Evolutionary conservation across 2,113 vertebrate genomes (phyloP), one percentile per base, ranked within the genome.

Genomic region (Orcinus orca): DNA sequence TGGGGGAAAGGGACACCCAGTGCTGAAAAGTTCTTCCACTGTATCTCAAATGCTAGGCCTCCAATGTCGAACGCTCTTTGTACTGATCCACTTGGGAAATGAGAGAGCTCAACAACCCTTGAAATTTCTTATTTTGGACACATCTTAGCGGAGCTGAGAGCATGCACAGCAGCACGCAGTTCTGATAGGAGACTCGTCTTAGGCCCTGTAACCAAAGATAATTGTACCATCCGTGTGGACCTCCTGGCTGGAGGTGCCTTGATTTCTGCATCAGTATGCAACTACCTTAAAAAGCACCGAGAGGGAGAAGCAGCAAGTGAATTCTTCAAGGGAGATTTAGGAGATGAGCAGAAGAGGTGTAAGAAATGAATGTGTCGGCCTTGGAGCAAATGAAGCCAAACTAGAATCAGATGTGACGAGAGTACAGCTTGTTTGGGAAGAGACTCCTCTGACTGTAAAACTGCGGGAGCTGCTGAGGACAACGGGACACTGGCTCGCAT

Each of bases 51-150:
- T 97, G 95, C 47, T 70, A 93, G 95, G 96, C 60, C 58, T 95
- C 95, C 47, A 50, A 14, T 76, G 93, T 86, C 94, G 92, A 96
- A 96, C 93, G 92, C 92, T 85, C 96, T 77, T 98, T 97, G 89
- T 95, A 81, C 96, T 93, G 94, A 97, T 97, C 60, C 90, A 86
- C 68, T 41, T 95, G 60, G 93, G 89, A 98, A 98, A 96, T 68
- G 88, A 88, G 8, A 2, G 73, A 55, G 83, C 47, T 96, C 92
- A 94, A 82, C 14, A 95, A 93, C 87, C 95, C 96, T 98, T 96
- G 97, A 97, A 97, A 97, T 95, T 90, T 98, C 97, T 98, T 88
- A 94, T 96, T 98, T 44, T 91, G 84, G 90, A 71, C 0, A 0
- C 93, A 58, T 44, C 81, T 87, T 41, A 44, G 55, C 94, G 29